Evolutionary conservation across 2,888 invertebrate species (phyloP).

Genomic region (Drosophila robusta): DNA sequence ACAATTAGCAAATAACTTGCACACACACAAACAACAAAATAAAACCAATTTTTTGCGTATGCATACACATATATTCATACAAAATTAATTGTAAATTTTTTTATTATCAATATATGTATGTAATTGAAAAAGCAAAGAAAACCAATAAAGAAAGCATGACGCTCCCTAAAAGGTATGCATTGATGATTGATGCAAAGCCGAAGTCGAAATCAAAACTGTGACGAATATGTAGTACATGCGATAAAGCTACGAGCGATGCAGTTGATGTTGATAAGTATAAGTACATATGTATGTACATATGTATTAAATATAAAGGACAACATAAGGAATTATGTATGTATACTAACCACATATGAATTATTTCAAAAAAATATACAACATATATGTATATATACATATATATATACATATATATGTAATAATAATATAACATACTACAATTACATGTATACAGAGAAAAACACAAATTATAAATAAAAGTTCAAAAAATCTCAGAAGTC

Average conservation of each 20-base stretch:
- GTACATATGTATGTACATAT: conserved; percentile 10
- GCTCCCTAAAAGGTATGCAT: conserved; percentile 10
- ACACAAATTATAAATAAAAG: conserved; percentile 74
- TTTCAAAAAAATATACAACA: conserved; percentile 49
- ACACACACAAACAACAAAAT: conserved; percentile 30
- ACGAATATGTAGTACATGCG: conserved; percentile 25
- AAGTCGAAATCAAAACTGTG: conserved; percentile 41
- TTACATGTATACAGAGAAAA: conserved; percentile 76
- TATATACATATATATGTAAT: conserved; percentile 31
- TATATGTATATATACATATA: conserved; percentile 29
- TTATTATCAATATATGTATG: conserved; percentile 47
- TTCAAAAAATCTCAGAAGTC: conserved; percentile 51
- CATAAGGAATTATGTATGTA: conserved; percentile 52
- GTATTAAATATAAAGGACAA: conserved; percentile 23
- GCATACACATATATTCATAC: conserved; percentile 47
- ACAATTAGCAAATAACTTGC: conserved; percentile 67
- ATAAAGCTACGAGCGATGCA: conserved; percentile 21
- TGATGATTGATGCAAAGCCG: conserved; percentile 15
- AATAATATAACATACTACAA: conserved; percentile 57
- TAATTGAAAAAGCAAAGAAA: conserved; percentile 31
- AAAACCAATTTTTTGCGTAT: conserved; percentile 28
- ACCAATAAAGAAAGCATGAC: conserved; percentile 4
- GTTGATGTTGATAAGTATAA: conserved; percentile 16
- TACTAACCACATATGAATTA: conserved; percentile 52
- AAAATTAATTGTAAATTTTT: conserved; percentile 61